Conservation (phyloP, 2,888 invertebrate species). For the Spilosoma lubricipeda region DNA sequence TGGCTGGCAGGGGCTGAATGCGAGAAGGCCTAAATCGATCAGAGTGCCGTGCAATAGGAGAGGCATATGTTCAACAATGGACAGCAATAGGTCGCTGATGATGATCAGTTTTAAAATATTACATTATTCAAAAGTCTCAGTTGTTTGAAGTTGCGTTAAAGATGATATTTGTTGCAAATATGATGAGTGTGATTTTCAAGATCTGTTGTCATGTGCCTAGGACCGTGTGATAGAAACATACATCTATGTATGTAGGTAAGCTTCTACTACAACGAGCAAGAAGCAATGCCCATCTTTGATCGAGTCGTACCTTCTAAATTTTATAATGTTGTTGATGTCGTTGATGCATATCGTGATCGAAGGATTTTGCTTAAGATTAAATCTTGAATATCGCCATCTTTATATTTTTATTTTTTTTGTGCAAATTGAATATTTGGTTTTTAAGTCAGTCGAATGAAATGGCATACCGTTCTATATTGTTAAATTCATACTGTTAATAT, state of each 20-base stretch:
- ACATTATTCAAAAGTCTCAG: not conserved
- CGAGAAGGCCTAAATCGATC: no score
- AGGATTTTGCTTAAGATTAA: not conserved
- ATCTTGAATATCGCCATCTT: not conserved
- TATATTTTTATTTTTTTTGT: not conserved
- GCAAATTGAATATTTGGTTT: not conserved
- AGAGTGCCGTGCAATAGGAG: no score
- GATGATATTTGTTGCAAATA: not conserved
- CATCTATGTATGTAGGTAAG: not conserved
- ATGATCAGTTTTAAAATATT: not conserved
- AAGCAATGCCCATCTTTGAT: not conserved
- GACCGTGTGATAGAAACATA: not conserved
- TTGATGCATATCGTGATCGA: not conserved
- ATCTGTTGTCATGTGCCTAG: not conserved
- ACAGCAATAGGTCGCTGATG: no score
- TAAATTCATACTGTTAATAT: not conserved
- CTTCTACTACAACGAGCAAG: not conserved
- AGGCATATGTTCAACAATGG: no score
- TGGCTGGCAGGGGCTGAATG: no score
- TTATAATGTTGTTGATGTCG: not conserved
- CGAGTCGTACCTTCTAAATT: not conserved
- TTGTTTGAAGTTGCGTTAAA: not conserved
- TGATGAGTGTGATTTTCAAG: not conserved
- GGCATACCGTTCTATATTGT: not conserved
- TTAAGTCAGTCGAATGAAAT: not conserved